phyloP scores from a whole-genome alignment of 1,140 invertebrate species.

The Berghia stephanieae region DNA sequence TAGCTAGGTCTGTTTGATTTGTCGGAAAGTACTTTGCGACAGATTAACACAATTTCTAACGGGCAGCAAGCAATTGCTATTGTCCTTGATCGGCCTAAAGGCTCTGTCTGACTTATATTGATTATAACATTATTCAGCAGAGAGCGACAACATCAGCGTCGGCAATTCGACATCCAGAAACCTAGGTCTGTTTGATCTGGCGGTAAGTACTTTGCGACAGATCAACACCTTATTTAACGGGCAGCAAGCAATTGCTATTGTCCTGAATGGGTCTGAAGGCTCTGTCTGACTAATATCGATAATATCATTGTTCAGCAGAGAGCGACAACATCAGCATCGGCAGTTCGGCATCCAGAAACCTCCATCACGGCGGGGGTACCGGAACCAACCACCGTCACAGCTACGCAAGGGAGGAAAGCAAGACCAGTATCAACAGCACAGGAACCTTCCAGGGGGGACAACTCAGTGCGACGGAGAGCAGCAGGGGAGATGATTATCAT shows the following conservation, averaged over 20 bases:
- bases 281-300: too few species aligned
- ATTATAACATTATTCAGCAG: conserved; percentile 38
- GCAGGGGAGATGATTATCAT: conserved; percentile 57
- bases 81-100: too few species aligned
- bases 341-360: conserved; percentile 46
- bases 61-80: too few species aligned
- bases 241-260: too few species aligned
- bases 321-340: conserved; percentile 63
- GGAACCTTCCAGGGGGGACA: conserved; percentile 49
- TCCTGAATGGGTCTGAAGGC: too few species aligned
- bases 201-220: too few species aligned
- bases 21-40: too few species aligned
- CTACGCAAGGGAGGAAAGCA: conserved; percentile 42
- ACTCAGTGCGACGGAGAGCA: conserved; percentile 61
- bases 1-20: too few species aligned
- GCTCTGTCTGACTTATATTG: too few species aligned
- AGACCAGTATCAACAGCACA: conserved; percentile 49
- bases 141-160: conserved; percentile 63
- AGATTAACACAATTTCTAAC: too few species aligned
- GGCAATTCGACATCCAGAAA: conserved; percentile 49
- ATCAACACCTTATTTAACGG: too few species aligned
- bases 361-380: conserved; percentile 23
- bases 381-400: conserved; percentile 33
- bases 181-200: too few species aligned
- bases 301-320: conserved; percentile 43